Conservation (phyloP, 2,113 vertebrate species). For the Porphyrio hochstetteri region DNA sequence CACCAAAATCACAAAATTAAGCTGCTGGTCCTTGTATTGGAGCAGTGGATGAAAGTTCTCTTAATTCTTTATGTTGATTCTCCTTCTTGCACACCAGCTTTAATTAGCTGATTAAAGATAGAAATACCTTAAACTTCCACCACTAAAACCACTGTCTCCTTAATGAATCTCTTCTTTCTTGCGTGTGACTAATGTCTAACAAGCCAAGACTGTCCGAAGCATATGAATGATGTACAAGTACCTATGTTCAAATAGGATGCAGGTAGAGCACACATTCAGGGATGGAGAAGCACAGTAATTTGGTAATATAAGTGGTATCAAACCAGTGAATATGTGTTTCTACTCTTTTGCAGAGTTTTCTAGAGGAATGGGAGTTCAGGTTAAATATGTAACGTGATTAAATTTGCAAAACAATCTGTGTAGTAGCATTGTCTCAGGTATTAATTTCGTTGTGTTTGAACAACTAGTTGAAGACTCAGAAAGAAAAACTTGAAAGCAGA, state of each 20-base stretch:
- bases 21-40: neutral
- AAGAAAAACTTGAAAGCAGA: slow-evolving; percentile 85
- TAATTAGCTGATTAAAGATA: neutral
- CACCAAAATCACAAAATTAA: neutral
- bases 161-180: neutral
- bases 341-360: neutral
- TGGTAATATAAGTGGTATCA: neutral
- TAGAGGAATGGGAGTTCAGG: neutral
- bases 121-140: neutral
- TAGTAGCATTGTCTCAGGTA: neutral
- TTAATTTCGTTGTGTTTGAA: neutral
- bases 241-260: neutral
- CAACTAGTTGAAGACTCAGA: slow-evolving; percentile 85
- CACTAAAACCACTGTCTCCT: neutral
- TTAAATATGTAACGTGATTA: neutral
- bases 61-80: neutral
- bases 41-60: neutral
- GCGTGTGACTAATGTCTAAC: neutral
- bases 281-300: neutral
- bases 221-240: neutral
- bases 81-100: neutral
- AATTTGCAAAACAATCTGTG: neutral
- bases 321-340: neutral
- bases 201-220: neutral
- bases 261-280: neutral